A percentile compares a stretch with the other conserved stretches of the same genome.
These are phyloP conservation scores for Neodiprion lecontei DNA, from an alignment of 1,140 invertebrate genomes.

Conservation along the genomic window DNA sequence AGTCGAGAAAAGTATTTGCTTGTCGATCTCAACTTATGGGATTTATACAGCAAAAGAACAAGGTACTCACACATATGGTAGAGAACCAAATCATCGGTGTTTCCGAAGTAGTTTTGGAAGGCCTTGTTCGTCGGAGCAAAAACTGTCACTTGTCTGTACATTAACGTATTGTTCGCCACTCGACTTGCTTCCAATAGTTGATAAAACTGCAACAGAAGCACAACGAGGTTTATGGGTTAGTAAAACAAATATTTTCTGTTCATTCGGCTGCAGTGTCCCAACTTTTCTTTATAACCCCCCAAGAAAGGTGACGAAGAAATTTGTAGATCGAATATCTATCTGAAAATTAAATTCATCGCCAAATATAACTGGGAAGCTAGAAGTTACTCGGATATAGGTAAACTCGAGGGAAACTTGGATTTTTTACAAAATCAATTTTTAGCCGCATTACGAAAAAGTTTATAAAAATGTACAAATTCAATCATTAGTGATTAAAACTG, in stretches of 20 bases:
- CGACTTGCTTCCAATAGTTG: slow-evolving; percentile 71
- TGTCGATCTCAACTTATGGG: too few relatives aligned
- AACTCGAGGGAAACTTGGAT: too few relatives aligned
- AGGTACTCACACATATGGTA: slow-evolving; percentile 82
- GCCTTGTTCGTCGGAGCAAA: slow-evolving; percentile 83
- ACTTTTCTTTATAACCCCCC: background rate
- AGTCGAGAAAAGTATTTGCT: too few relatives aligned
- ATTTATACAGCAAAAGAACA: background rate
- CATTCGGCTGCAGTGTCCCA: background rate
- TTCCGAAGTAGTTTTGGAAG: slow-evolving; percentile 71
- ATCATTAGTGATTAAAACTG: too few relatives aligned
- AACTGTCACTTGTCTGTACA: slow-evolving; percentile 73
- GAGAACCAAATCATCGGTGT: slow-evolving; percentile 69
- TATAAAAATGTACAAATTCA: too few relatives aligned
- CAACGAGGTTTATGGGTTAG: slow-evolving; percentile 21
- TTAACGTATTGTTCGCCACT: slow-evolving; percentile 72
- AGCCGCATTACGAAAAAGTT: too few relatives aligned
- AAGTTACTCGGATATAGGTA: too few relatives aligned
- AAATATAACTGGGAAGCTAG: too few relatives aligned
- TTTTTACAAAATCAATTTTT: too few relatives aligned
- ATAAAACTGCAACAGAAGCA: slow-evolving; percentile 73
- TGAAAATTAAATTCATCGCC: too few relatives aligned
- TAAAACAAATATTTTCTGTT: slow-evolving; percentile 10
- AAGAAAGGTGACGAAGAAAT: too few relatives aligned
- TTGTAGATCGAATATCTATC: too few relatives aligned